Conservation (phyloP, 2,888 invertebrate genomes). For the Myopa tessellatipennis region DNA sequence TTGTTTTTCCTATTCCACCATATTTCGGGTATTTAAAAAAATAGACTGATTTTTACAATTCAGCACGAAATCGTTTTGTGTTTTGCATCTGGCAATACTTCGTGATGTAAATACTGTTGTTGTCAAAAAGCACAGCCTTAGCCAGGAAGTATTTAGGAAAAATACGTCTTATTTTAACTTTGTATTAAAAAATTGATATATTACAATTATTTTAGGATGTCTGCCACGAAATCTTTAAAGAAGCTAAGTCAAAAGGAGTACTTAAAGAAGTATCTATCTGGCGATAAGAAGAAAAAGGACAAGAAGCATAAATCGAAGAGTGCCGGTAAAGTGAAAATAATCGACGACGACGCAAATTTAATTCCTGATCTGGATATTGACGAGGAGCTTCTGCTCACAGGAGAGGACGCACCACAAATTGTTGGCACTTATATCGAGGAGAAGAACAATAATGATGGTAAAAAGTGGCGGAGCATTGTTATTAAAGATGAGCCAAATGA, state of each 20-base stretch:
- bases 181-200: neutral
- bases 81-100: no score
- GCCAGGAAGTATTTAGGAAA: no score
- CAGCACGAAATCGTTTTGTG: no score
- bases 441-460: constrained; percentile 73
- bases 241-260: constrained; percentile 81
- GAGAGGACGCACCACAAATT: constrained; percentile 92
- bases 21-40: no score
- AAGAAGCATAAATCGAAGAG: constrained; percentile 70
- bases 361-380: constrained; percentile 67
- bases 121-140: no score
- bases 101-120: no score
- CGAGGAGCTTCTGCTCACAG: constrained; percentile 75
- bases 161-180: no score
- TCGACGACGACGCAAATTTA: constrained; percentile 81
- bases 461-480: constrained; percentile 65
- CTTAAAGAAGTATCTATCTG: constrained; percentile 80
- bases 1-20: no score
- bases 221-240: constrained; percentile 51
- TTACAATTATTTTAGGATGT: constrained; percentile 49
- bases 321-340: constrained; percentile 74
- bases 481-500: constrained; percentile 52
- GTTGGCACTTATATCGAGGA: constrained; percentile 87
- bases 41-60: no score
- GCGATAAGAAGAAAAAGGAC: constrained; percentile 75